Evolutionary conservation across 2,888 invertebrate species (phyloP).

Genomic region (Atrina japonica): DNA sequence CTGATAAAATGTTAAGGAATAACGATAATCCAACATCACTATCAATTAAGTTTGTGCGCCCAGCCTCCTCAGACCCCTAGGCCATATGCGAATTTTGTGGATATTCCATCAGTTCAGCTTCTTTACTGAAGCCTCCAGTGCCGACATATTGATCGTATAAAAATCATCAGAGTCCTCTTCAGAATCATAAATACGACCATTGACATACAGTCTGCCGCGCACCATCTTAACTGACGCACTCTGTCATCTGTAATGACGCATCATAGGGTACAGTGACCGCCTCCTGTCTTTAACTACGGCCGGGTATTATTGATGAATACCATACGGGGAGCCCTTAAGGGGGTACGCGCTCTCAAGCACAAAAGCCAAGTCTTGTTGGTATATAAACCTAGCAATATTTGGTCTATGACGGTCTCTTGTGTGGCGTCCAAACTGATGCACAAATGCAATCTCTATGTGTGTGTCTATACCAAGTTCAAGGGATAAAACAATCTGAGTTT

Average conservation of each 20-base stretch:
- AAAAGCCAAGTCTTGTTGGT: not conserved
- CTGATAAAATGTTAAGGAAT: too few species aligned
- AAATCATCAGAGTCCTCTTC: too few species aligned
- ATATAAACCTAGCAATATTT: not conserved
- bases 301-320: not conserved
- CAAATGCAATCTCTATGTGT: not conserved
- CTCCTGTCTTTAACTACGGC: not conserved
- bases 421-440: not conserved
- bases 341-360: not conserved
- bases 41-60: too few species aligned
- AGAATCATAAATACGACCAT: not conserved
- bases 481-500: too few species aligned
- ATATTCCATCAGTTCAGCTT: too few species aligned
- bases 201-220: not conserved
- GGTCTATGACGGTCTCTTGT: not conserved
- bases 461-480: not conserved
- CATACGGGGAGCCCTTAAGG: not conserved
- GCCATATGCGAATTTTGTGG: not conserved
- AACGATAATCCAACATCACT: too few species aligned
- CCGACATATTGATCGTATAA: too few species aligned
- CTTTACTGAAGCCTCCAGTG: too few species aligned
- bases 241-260: not conserved
- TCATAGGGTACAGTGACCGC: not conserved
- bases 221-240: not conserved
- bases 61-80: slow-evolving; percentile 4